Evolutionary conservation across 2,888 invertebrate genomes (phyloP).

Genomic region (Temnothorax rugatulus): DNA sequence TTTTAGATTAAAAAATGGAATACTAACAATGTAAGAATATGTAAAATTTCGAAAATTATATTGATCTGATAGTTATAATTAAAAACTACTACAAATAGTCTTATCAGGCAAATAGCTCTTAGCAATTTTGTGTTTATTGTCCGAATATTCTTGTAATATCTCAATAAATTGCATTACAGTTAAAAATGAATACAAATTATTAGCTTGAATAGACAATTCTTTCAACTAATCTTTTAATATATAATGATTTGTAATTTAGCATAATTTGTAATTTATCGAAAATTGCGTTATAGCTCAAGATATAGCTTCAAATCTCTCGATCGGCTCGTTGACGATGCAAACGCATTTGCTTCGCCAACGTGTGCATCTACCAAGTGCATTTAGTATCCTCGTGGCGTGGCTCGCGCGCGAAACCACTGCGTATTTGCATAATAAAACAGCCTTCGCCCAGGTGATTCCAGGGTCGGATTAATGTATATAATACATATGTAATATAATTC

Average conservation of each 20-base stretch:
- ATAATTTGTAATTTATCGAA: conserved; percentile 25
- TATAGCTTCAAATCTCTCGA: conserved; percentile 36
- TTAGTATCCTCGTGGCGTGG: conserved; percentile 66
- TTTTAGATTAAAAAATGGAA: not conserved
- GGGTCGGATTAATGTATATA: conserved; percentile 46
- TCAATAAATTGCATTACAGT: not conserved
- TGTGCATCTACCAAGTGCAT: conserved; percentile 60
- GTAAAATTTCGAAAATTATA: not conserved
- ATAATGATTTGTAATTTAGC: not conserved
- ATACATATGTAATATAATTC: conserved; percentile 5
- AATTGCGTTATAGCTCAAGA: conserved; percentile 23
- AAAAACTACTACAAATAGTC: not conserved
- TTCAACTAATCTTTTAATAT: not conserved
- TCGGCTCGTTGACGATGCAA: conserved; percentile 34
- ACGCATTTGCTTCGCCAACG: conserved; percentile 34
- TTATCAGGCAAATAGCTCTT: not conserved
- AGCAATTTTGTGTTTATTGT: not conserved
- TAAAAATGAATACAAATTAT: not conserved
- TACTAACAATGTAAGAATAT: too few relatives aligned
- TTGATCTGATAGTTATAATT: not conserved
- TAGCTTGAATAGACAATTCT: not conserved
- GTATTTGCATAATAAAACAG: conserved; percentile 84
- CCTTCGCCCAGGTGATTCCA: conserved; percentile 75
- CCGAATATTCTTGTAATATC: not conserved
- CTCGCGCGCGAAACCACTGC: conserved; percentile 75